Evolutionary conservation across 2,113 vertebrate species (phyloP).

Genomic region (Centropus unirufus): DNA sequence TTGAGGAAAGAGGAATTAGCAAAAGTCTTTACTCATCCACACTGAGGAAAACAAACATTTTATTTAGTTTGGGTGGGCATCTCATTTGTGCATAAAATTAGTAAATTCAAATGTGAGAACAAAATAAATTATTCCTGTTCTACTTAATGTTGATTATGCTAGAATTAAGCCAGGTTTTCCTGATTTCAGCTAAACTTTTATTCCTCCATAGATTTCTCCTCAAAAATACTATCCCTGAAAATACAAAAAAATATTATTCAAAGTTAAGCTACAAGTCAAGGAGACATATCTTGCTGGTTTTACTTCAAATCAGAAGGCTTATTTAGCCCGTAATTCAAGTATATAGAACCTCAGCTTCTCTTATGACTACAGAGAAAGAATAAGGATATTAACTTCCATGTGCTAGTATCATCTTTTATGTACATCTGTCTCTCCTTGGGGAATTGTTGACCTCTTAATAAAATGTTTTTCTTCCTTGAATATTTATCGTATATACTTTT

Average conservation of each 20-base stretch:
- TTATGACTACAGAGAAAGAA: neutral
- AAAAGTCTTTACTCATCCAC: neutral
- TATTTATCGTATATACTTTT: neutral
- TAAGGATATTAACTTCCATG: neutral
- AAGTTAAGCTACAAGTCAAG: neutral
- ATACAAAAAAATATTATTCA: neutral
- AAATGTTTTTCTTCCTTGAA: neutral
- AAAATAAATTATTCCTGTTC: neutral
- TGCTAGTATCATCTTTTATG: neutral
- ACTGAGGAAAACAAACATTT: neutral
- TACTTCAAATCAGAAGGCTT: neutral
- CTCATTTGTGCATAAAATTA: neutral
- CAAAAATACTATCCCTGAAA: neutral
- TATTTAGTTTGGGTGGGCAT: neutral
- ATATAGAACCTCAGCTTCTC: neutral
- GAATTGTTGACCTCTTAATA: neutral
- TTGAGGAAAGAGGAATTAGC: neutral
- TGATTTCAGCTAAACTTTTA: neutral
- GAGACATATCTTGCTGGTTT: neutral
- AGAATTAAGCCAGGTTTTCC: neutral
- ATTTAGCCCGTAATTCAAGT: neutral
- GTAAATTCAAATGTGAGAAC: neutral
- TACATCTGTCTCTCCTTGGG: neutral
- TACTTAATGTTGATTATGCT: neutral
- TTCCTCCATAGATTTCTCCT: neutral